Base-by-base conservation (phyloP, 1,140 invertebrate species). In the Arctopsyche grandis region DNA sequence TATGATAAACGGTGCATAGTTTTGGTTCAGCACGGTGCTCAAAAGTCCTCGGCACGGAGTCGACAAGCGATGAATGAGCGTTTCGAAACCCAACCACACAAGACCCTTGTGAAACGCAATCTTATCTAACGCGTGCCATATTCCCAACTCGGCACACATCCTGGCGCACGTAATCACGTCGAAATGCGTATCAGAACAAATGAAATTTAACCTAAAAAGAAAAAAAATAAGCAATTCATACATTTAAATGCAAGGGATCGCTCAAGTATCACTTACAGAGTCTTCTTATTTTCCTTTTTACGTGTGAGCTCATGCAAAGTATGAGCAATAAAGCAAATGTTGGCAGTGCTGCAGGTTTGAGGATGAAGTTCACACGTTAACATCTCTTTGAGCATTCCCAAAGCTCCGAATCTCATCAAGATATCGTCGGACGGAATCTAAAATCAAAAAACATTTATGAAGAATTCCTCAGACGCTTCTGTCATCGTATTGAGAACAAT, bases 181-280 rank as follows among this genome's bases (percentile, higher is more conserved):
- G 44, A 71, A 82, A 63, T 56, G 46, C 16, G 75, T 76, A 56
- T 80, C 78, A 14, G 9, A 66, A 16, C 75, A 19, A 14, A 82
- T 73, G 24, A 75, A 82, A 24, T 80, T 79, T 22, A 82, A 70
- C 69, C 81, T 82, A 56, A 43, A n/a, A n/a, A 82, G 80, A 9
- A 9, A 1, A 19, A 46, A n/a, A 71, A 4, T 4, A 19, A n/a
- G 1, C n/a, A 71, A n/a, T 46, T 12, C 19, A 44, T 9, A 26
- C 12, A 5, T 10, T 22, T 26, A 22, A 10, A 66, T 66, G 24
- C 12, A 26, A 9, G 24, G 9, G 10, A 19, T 21, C 7, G 21
- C 0, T 9, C 21, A 22, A 12, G 22, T 22, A 66, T 5, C 3
- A 26, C 63, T 14, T 66, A 66, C 63, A 66, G 21, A 26, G 10